Evolutionary conservation across 2,113 vertebrate species (phyloP), one percentile per base, ranked within the genome.

Genomic region (Scortum barcoo): DNA sequence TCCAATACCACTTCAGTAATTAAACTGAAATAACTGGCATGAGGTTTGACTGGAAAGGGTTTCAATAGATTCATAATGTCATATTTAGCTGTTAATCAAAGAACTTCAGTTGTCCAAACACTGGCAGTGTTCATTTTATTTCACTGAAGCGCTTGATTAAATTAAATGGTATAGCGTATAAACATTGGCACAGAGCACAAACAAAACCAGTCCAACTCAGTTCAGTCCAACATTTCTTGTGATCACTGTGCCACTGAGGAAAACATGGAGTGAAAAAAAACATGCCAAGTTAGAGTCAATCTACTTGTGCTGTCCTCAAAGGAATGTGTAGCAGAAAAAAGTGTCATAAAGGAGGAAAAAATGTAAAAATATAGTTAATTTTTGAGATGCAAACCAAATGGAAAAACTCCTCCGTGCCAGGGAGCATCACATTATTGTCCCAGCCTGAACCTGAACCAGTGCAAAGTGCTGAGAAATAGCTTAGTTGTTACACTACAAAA

Each of bases 121-220:
- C 36, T 24, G 13, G 22, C 7, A 2, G 9, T 11, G 24, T 42
- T 36, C 14, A 12, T 61, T 51, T 68, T 2, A 61, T 46, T 72
- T 76, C 33, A 57, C 51, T 62, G 16, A 40, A 76, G 72, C 5
- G 2, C 62, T 72, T 20, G 12, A 80, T 48, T 68, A 20, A 24
- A 60, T 60, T 72, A 53, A 58, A 46, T 61, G 33, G 33, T 63
- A 54, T n/a, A n/a, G 40, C 75, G 65, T 51, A 51, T 40, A 78
- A 79, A 81, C 28, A 38, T 10, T 65, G 56, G 28, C 46, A 22
- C 33, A 1, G 12, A 54, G 62, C 83, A 69, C 54, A 72, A 67
- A 50, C 51, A 4, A 69, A 30, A 38, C n/a, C 24, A 16, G 48
- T 83, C 56, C 54, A 75, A 36, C 53, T 75, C 19, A 38, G 40